These are phyloP conservation scores for Corythornis vintsioides DNA, from an alignment of 2,113 vertebrate genomes.

Conservation along the genomic window DNA sequence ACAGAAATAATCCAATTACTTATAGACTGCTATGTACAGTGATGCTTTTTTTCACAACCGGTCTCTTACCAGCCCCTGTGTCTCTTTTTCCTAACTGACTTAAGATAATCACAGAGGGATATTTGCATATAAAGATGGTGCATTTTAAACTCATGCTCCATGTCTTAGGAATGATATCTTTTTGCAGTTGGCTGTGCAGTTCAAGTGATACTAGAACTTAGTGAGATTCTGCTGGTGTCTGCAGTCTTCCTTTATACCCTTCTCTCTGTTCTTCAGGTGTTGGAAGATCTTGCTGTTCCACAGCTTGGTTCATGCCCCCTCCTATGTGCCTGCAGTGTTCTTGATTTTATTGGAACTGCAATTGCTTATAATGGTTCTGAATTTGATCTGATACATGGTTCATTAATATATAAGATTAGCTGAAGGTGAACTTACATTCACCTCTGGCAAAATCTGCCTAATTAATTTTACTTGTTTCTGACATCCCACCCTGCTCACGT, in stretches of 20 bases:
- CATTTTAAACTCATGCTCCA: neutral
- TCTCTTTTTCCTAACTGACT: neutral
- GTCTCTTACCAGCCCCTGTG: neutral
- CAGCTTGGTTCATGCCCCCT: neutral
- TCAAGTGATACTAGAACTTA: neutral
- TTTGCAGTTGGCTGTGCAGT: neutral
- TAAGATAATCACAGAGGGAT: neutral
- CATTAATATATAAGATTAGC: neutral
- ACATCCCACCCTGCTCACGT: neutral
- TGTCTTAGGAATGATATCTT: neutral
- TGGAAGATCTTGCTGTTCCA: neutral
- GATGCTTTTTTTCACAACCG: neutral
- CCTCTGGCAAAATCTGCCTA: neutral
- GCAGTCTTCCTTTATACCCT: neutral
- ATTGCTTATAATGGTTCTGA: neutral
- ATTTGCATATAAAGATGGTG: neutral
- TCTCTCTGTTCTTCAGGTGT: neutral
- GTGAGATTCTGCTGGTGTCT: neutral
- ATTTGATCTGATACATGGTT: neutral
- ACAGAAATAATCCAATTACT: neutral
- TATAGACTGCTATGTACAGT: neutral
- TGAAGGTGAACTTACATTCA: neutral
- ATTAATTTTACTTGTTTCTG: neutral
- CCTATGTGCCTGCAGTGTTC: neutral
- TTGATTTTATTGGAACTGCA: neutral